A percentile compares a stretch with the other conserved stretches of the same genome.
phyloP scores from a whole-genome alignment of 2,113 vertebrate genomes.

The Phoxinus phoxinus region DNA sequence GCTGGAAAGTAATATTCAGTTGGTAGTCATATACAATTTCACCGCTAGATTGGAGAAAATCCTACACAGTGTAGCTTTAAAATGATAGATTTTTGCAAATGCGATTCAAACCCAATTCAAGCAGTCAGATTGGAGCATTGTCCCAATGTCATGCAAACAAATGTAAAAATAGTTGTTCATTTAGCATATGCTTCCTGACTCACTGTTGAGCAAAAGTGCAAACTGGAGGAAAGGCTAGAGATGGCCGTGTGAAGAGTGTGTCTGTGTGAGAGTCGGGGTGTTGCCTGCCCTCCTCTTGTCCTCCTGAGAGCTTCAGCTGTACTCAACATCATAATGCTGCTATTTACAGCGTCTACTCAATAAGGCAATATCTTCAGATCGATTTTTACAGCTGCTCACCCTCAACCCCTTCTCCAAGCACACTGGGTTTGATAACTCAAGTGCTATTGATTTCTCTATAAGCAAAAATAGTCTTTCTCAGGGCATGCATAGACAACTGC shows the following conservation, averaged over 20 bases:
- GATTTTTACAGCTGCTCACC: constrained; percentile 82
- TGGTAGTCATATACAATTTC: too few relatives aligned
- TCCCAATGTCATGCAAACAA: background rate
- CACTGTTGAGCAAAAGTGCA: background rate
- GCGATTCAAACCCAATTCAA: background rate
- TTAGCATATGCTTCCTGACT: background rate
- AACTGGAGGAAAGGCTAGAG: background rate
- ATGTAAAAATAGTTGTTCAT: background rate
- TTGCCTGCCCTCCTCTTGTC: constrained; percentile 63
- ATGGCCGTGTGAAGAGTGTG: background rate
- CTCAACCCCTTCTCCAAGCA: constrained; percentile 69
- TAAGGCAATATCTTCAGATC: constrained; percentile 90
- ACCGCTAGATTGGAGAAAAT: too few relatives aligned
- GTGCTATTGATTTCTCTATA: constrained; percentile 92
- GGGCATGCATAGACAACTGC: constrained; percentile 65
- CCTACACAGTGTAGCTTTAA: too few relatives aligned
- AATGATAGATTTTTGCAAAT: too few relatives aligned
- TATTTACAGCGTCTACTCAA: constrained; percentile 89
- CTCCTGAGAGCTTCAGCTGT: constrained; percentile 74
- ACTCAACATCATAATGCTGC: constrained; percentile 80
- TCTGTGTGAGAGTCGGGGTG: constrained; percentile 52
- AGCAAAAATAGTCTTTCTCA: constrained; percentile 81
- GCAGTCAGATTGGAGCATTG: background rate
- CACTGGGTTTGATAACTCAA: constrained; percentile 88
- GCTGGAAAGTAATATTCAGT: too few relatives aligned